Base-by-base conservation (phyloP, 2,113 vertebrate genomes). In the Nipponia nippon region DNA sequence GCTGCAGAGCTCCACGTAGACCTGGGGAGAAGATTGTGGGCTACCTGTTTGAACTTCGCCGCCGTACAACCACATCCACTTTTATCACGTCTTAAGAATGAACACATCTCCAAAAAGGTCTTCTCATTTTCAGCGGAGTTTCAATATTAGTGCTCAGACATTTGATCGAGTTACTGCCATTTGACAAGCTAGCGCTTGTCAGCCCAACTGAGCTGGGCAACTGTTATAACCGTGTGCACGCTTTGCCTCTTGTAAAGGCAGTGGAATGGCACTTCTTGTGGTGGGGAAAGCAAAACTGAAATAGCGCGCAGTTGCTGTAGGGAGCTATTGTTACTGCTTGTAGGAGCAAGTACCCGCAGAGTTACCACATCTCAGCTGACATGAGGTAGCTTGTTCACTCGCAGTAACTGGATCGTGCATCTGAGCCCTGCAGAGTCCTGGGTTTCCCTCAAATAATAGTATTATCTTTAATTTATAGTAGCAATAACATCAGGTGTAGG, bases 271-370 rank as follows among this genome's bases (percentile, higher is more conserved):
- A 21, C 85, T 75, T 40, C 47, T 61, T 19, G 44, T 83, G 50
- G 70, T 38, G 82, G 52, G 70, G 52, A 91, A 56, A 80, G 78
- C 81, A 82, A 55, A 69, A 29, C 65, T 65, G 84, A 82, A 93
- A 84, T 15, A 75, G 72, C 9, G 2, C 63, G 30, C 23, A 34
- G 87, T 29, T 83, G 86, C 89, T 95, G 58, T 61, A 83, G 70
- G 92, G 89, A 96, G 61, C 84, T 59, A n/a, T 87, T 87, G 89
- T 65, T 89, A 19, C 9, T 75, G 87, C 91, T 61, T 90, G 87
- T 83, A 95, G 85, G 78, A 91, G 93, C 93, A 85, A 93, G 91
- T 70, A 70, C 58, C 18, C 5, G 0, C 36, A 13, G 78, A 82
- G 75, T 89, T 94, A 49, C n/a, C 69, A 67, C 65, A 47, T 89